These are phyloP conservation scores for Tenualosa ilisha DNA, from an alignment of 2,797 vertebrate species.

Conservation along the genomic window DNA sequence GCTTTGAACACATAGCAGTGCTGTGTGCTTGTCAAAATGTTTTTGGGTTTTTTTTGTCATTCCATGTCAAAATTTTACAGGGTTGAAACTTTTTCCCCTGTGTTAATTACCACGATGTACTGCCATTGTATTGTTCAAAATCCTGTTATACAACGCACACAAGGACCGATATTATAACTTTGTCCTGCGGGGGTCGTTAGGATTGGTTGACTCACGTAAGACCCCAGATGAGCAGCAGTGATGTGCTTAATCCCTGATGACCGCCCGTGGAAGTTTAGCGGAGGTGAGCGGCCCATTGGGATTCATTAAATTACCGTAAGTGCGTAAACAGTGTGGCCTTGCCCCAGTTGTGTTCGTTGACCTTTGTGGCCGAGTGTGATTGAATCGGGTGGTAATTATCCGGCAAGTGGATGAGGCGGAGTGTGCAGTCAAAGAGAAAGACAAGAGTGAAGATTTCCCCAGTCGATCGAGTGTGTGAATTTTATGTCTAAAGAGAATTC, in stretches of 20 bases:
- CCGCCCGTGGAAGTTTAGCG: neutral
- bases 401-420: neutral
- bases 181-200: neutral
- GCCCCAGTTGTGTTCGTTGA: neutral
- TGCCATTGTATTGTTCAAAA: neutral
- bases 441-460: neutral
- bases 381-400: neutral
- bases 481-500: neutral
- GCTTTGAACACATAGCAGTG: neutral
- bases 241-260: neutral
- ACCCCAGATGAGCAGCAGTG: neutral
- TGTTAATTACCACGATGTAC: neutral
- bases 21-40: too few species aligned
- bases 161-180: neutral
- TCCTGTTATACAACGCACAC: neutral
- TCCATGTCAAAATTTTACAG: neutral
- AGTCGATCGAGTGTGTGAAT: neutral
- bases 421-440: neutral
- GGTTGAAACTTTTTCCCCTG: neutral
- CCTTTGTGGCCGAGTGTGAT: neutral
- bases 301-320: neutral
- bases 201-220: slow-evolving; percentile 2
- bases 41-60: too few species aligned
- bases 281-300: neutral
- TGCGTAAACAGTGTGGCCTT: neutral